Evolutionary conservation across 92 coral and sea anemone species (phyloP).

Genomic region (Pocillopora grandis): DNA sequence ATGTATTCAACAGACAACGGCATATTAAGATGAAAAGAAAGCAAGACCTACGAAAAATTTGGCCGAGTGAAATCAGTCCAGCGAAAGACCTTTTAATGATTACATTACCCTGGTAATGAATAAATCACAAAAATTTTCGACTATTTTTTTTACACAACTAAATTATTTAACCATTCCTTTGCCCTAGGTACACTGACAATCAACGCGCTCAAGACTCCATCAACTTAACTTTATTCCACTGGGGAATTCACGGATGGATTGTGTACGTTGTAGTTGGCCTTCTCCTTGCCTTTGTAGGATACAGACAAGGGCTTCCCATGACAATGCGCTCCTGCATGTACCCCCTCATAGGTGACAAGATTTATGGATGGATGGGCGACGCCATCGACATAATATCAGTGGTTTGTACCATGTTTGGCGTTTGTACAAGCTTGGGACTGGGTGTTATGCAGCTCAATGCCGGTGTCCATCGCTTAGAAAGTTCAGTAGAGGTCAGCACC

Average conservation of each 20-base stretch:
- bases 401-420: conserved; percentile 93
- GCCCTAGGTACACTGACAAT: conserved; percentile 80
- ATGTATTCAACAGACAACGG: not conserved
- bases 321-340: conserved; percentile 90
- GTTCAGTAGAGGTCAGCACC: conserved; percentile 49
- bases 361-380: conserved; percentile 85
- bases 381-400: conserved; percentile 81
- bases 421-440: conserved; percentile 92
- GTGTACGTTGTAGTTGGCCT: conserved; percentile 87
- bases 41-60: too few relatives aligned
- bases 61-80: too few relatives aligned
- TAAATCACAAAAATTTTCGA: too few relatives aligned
- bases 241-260: conserved; percentile 97
- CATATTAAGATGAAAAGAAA: not conserved
- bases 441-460: conserved; percentile 85
- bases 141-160: not conserved
- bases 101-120: too few relatives aligned
- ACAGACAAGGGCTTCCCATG: conserved; percentile 86
- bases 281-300: conserved; percentile 76
- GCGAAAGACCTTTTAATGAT: too few relatives aligned
- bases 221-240: conserved; percentile 84
- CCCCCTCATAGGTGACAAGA: conserved; percentile 85
- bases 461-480: conserved; percentile 66
- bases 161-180: not conserved
- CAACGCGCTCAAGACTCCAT: conserved; percentile 95